A percentile compares a stretch with the other conserved stretches of the same genome.
Evolutionary conservation across 2,113 vertebrate species (phyloP).

Genomic region (Tragulus kanchil): DNA sequence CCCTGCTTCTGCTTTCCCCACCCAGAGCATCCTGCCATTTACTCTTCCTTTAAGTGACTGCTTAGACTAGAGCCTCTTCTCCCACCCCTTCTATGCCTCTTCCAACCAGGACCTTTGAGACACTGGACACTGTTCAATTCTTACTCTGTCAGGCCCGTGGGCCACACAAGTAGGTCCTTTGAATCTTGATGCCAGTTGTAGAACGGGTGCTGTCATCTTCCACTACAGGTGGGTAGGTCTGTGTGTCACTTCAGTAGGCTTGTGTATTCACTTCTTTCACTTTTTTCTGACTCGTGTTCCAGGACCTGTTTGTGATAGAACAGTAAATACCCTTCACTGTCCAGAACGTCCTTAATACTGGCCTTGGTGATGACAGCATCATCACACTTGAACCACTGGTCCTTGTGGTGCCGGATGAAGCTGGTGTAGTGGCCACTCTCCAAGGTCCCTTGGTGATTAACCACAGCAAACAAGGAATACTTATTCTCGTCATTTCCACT

Average conservation of each 20-base stretch:
- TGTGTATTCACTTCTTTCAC: slow-evolving; percentile 88
- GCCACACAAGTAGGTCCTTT: slow-evolving; percentile 94
- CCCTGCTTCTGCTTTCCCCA: slow-evolving; percentile 85
- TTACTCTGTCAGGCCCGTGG: slow-evolving; percentile 89
- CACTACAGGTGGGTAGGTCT: slow-evolving; percentile 96
- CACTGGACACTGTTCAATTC: slow-evolving; percentile 86
- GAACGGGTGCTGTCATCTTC: slow-evolving; percentile 81
- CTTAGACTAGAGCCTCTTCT: slow-evolving; percentile 84
- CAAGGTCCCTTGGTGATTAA: slow-evolving; percentile 99
- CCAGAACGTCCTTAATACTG: slow-evolving; percentile 99
- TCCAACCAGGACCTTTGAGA: slow-evolving; percentile 85
- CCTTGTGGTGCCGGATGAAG: slow-evolving; percentile 99
- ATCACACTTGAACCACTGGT: slow-evolving; percentile 99
- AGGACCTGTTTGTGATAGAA: slow-evolving; percentile 99
- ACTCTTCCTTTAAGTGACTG: slow-evolving; percentile 85
- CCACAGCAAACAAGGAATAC: slow-evolving; percentile 99
- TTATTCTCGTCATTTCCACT: slow-evolving; percentile 99
- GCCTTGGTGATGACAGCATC: slow-evolving; percentile 99
- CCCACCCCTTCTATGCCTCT: slow-evolving; percentile 79
- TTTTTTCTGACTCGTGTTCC: slow-evolving; percentile 93
- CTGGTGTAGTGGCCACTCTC: slow-evolving; percentile 99
- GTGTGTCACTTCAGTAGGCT: slow-evolving; percentile 93
- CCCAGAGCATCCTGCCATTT: slow-evolving; percentile 86
- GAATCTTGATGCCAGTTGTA: slow-evolving; percentile 91
- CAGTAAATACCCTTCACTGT: slow-evolving; percentile 99